phyloP scores from a whole-genome alignment of 2,113 vertebrate species.

The Zosterops borbonicus region DNA sequence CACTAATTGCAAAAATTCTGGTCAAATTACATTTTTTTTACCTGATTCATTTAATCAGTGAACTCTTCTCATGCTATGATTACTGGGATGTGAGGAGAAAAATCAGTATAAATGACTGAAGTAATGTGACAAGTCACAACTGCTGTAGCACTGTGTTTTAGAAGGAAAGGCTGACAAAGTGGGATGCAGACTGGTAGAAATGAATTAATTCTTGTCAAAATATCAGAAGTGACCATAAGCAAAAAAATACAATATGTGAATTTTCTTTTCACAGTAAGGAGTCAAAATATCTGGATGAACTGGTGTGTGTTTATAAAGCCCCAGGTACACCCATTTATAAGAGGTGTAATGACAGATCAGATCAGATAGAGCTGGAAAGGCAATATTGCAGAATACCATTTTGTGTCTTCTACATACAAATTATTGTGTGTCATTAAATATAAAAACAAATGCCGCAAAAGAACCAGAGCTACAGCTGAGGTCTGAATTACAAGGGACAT shows the following conservation, averaged over 20 bases:
- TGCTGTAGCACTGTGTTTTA: not conserved
- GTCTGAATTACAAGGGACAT: not conserved
- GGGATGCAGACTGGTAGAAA: not conserved
- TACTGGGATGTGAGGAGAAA: not conserved
- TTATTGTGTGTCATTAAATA: not conserved
- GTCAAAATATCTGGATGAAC: not conserved
- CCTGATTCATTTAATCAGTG: constrained; percentile 33
- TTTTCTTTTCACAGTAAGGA: not conserved
- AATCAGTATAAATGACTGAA: not conserved
- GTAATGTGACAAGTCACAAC: not conserved
- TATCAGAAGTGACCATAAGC: not conserved
- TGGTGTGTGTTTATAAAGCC: not conserved
- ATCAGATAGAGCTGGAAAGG: not conserved
- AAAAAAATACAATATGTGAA: not conserved
- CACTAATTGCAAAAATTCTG: not conserved
- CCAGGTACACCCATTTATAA: not conserved
- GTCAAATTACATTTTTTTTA: not conserved
- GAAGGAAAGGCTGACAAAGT: not conserved
- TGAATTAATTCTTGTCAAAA: not conserved
- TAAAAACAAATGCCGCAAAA: not conserved
- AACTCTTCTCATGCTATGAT: not conserved
- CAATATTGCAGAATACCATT: not conserved
- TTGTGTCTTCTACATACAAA: not conserved
- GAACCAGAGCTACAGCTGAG: not conserved
- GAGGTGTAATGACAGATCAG: not conserved